Evolutionary conservation across 2,797 vertebrate species (phyloP), one percentile per base, ranked within the genome.

Genomic region (Pristis pectinata): DNA sequence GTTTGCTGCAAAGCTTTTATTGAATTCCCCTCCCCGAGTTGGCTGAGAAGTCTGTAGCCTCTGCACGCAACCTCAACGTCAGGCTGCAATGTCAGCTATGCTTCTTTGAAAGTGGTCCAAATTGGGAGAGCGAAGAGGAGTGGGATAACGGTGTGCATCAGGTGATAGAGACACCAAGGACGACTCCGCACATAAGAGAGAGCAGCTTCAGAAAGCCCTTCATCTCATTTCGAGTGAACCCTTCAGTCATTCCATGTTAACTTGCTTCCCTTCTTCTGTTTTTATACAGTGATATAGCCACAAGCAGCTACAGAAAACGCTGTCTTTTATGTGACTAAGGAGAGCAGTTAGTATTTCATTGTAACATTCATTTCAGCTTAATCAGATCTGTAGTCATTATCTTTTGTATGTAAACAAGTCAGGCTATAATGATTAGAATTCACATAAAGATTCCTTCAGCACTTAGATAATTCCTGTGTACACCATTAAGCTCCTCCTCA

Each of bases 11-110:
- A 64, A 41, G 59, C 87, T 41, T 41, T 91, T 37, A 91, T 67
- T 87, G 87, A 91, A 37, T 41, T 41, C 59, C 19, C 87, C 37
- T 67, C 24, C 17, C 19, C 37, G 59, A 91, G 17, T 64, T 91
- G 87, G 59, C 59, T 41, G n/a, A 67, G 87, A 67, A 64, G 37
- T 15, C 87, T 41, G 34, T 24, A 59, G 64, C 41, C 87, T 91
- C 59, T 91, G 87, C 87, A 91, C 87, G 56, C 56, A 37, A 91
- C 34, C 56, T 34, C 53, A 59, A 0, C 7, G 41, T 56, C 44
- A 85, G 53, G 34, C 87, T 64, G 15, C 24, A 91, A 91, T 64
- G 59, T 91, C 87, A 91, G 87, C 61, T 91, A 24, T 64, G 87
- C 19, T 91, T 37, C 59, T 37, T 64, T 67, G 87, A 67, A 67